These are phyloP conservation scores for Macquaria ambigua DNA, from an alignment of 2,113 vertebrate species.

Conservation along the genomic window DNA sequence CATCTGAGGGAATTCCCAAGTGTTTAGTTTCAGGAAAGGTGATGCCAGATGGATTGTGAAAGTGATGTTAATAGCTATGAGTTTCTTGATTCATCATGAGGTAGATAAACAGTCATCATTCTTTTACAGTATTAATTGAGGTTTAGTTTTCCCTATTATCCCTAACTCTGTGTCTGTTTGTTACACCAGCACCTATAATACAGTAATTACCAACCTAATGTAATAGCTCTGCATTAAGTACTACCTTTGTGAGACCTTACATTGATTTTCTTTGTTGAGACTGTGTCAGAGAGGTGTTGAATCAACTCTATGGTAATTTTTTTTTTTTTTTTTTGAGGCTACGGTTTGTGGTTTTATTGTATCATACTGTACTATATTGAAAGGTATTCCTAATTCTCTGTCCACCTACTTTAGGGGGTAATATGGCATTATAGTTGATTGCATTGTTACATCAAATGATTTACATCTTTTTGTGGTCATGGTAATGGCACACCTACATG, in stretches of 20 bases:
- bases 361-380: neutral
- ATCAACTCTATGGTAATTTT: neutral
- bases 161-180: neutral
- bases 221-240: neutral
- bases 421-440: too few species aligned
- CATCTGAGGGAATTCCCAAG: constrained; percentile 56
- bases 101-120: neutral
- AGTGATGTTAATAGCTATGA: neutral
- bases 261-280: neutral
- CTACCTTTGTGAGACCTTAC: neutral
- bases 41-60: neutral
- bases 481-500: too few species aligned
- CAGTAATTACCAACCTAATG: neutral
- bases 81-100: neutral
- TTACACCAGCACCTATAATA: neutral
- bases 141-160: neutral
- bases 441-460: too few species aligned
- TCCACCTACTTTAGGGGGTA: too few species aligned
- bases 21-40: neutral
- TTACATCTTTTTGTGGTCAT: too few species aligned
- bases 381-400: neutral
- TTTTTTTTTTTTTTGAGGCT: neutral
- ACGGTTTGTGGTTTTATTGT: neutral
- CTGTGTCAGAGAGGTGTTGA: neutral
- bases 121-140: neutral